phyloP scores from a whole-genome alignment of 2,797 vertebrate species.

The Chrysocyon brachyurus region DNA sequence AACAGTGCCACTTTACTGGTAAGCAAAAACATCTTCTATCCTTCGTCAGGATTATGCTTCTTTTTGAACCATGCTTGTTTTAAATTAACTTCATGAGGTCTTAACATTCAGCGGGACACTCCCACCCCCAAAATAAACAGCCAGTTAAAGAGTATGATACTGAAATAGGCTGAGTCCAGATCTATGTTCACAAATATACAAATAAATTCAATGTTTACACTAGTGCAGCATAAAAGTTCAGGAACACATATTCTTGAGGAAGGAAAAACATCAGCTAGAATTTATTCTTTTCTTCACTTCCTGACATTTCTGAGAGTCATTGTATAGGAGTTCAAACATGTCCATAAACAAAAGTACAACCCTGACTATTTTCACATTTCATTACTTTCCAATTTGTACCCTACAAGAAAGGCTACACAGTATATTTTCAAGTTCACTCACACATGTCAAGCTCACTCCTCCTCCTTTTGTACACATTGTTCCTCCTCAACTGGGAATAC shows the following conservation, averaged over 20 bases:
- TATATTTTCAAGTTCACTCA: not conserved
- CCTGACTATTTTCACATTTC: not conserved
- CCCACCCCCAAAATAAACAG: not conserved
- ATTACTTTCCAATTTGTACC: not conserved
- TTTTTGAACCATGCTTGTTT: conserved; percentile 9
- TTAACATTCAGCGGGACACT: not conserved
- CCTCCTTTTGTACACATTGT: not conserved
- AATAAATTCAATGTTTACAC: not conserved
- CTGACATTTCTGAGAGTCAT: not conserved
- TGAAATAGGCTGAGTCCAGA: not conserved
- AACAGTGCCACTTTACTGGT: not conserved
- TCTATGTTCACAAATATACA: not conserved
- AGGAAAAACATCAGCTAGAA: conserved; percentile 13
- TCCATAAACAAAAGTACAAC: not conserved
- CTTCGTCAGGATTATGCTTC: not conserved
- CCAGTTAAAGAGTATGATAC: not conserved
- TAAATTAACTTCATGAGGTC: not conserved
- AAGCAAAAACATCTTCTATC: not conserved
- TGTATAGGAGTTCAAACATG: not conserved
- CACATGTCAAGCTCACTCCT: not conserved
- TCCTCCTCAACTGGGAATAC: not conserved
- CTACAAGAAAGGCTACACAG: not conserved
- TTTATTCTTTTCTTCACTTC: conserved; percentile 6
- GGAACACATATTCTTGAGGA: not conserved
- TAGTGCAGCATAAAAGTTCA: not conserved